Conservation (phyloP, 64 coral and sea anemone genomes). For the Actinia tenebrosa region DNA sequence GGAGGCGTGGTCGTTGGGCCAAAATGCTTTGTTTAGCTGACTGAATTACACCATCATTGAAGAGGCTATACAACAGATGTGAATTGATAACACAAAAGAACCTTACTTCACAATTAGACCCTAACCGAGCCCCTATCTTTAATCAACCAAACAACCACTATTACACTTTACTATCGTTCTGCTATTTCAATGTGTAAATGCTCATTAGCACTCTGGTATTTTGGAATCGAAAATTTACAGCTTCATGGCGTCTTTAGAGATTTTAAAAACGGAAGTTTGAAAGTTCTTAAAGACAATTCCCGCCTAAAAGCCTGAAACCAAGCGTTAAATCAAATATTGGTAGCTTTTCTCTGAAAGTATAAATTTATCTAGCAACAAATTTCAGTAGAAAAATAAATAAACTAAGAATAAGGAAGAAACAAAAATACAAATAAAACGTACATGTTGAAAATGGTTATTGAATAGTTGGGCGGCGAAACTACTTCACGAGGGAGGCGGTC, state of each 20-base stretch:
- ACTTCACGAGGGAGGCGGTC: background rate
- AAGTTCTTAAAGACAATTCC: too few species aligned
- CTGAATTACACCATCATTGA: constrained; percentile 6
- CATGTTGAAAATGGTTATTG: background rate
- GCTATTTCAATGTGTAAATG: background rate
- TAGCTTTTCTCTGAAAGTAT: background rate
- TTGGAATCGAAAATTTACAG: background rate
- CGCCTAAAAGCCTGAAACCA: too few species aligned
- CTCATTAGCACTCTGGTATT: background rate
- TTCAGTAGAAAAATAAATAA: background rate
- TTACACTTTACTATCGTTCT: background rate
- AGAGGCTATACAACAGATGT: background rate
- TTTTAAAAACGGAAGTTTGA: background rate
- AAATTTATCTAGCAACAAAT: background rate
- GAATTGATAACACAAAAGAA: constrained; percentile 3
- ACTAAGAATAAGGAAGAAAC: background rate
- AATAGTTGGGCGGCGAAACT: constrained; percentile 7
- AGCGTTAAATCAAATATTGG: too few species aligned
- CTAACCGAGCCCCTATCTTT: background rate
- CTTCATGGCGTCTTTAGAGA: background rate
- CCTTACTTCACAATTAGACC: constrained; percentile 7
- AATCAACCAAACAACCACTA: background rate
- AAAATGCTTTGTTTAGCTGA: constrained; percentile 7
- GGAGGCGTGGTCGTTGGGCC: constrained; percentile 4
- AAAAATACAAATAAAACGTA: background rate